Conservation (phyloP, 1,140 invertebrate genomes). For the Heliconius hewitsoni region DNA sequence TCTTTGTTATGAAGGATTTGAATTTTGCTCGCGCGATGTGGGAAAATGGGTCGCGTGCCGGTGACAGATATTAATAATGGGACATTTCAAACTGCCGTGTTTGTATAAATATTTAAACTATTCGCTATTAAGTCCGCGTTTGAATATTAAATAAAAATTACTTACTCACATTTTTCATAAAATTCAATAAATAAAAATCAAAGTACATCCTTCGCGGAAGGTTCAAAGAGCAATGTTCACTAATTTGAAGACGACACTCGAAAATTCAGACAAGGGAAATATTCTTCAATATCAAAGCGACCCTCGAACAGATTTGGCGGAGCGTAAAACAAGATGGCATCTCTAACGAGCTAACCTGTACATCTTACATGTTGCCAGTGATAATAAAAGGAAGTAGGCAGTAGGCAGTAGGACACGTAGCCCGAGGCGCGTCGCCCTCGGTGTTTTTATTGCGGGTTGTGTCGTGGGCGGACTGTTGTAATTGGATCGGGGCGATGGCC, state of each 20-base stretch:
- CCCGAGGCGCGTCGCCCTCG: constrained; percentile 46
- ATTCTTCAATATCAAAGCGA: constrained; percentile 65
- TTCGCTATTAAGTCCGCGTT: constrained; percentile 5
- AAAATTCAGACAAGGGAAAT: constrained; percentile 60
- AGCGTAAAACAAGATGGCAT: constrained; percentile 64
- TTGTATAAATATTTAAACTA: constrained; percentile 30
- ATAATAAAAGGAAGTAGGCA: constrained; percentile 48
- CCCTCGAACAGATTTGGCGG: constrained; percentile 53
- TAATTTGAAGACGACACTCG: constrained; percentile 69
- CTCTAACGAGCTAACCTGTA: constrained; percentile 67
- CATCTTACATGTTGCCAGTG: constrained; percentile 57
- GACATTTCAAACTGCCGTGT: constrained; percentile 39
- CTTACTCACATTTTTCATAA: background rate
- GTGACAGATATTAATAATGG: constrained; percentile 78
- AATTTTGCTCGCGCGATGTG: constrained; percentile 66
- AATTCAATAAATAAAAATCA: constrained; percentile 30
- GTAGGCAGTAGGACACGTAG: constrained; percentile 46
- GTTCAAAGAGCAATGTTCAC: constrained; percentile 53
- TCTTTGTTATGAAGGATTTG: constrained; percentile 73
- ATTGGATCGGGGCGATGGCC: constrained; percentile 58
- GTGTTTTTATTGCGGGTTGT: constrained; percentile 40
- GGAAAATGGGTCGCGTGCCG: constrained; percentile 81
- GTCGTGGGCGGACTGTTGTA: constrained; percentile 55
- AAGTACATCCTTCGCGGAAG: constrained; percentile 29
- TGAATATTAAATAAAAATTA: constrained; percentile 13